These are phyloP conservation scores for Epirrhoe tristata DNA, from an alignment of 2,888 invertebrate genomes.

Conservation along the genomic window DNA sequence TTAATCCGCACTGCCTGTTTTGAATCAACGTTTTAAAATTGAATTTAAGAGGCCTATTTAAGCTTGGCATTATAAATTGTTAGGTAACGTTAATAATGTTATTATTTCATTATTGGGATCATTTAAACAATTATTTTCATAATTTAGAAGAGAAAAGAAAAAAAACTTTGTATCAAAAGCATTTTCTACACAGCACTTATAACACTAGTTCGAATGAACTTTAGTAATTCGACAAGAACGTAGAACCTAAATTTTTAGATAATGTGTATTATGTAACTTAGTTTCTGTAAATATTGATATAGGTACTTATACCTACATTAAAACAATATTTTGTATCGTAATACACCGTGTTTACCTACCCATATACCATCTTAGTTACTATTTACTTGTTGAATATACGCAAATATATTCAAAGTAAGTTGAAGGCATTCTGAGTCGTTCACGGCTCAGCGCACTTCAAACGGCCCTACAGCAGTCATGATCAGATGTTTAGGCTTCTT, in stretches of 20 bases:
- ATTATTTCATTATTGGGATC: too few relatives aligned
- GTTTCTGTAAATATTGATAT: too few relatives aligned
- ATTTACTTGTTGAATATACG: conserved; percentile 43
- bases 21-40: conserved; percentile 31
- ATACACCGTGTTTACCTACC: neutral
- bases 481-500: conserved; percentile 80
- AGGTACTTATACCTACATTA: conserved; percentile 1
- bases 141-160: too few relatives aligned
- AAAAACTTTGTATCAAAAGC: too few relatives aligned
- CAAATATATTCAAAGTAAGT: conserved; percentile 47
- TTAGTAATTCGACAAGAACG: too few relatives aligned
- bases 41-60: neutral
- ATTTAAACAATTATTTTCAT: too few relatives aligned
- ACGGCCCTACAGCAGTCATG: conserved; percentile 69
- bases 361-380: conserved; percentile 34
- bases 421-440: conserved; percentile 76
- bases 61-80: neutral
- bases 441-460: conserved; percentile 72
- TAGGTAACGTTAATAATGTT: too few relatives aligned
- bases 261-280: too few relatives aligned
- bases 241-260: too few relatives aligned
- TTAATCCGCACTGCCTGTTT: conserved; percentile 65
- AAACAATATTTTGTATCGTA: neutral
- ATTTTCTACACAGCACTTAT: too few relatives aligned
- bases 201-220: too few relatives aligned